Conservation (phyloP, 1,140 invertebrate genomes). For the Drosophila funebris region DNA sequence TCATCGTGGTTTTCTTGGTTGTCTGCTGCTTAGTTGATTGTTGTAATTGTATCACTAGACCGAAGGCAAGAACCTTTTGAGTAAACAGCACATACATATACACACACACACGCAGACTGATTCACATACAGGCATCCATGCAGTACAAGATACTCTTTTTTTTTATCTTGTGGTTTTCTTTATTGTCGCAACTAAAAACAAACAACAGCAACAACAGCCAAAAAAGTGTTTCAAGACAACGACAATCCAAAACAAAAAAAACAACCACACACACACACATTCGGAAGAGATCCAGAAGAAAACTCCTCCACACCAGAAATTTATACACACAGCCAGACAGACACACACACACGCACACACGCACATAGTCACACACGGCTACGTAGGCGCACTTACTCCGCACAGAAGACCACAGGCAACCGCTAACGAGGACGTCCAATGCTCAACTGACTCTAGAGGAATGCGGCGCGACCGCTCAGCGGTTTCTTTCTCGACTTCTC, state of each 20-base stretch:
- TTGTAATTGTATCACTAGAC: constrained; percentile 71
- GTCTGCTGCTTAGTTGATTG: constrained; percentile 37
- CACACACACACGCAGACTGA: not conserved
- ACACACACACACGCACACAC: constrained; percentile 8
- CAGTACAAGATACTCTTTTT: constrained; percentile 57
- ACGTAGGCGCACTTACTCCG: constrained; percentile 63
- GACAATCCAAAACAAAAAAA: constrained; percentile 12
- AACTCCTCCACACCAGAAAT: constrained; percentile 51
- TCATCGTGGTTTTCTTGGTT: constrained; percentile 23
- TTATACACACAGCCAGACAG: constrained; percentile 8
- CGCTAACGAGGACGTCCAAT: constrained; percentile 82
- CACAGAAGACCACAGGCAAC: constrained; percentile 74
- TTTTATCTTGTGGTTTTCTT: constrained; percentile 67
- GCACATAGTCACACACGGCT: constrained; percentile 7
- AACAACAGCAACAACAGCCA: constrained; percentile 34
- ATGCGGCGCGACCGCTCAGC: constrained; percentile 44
- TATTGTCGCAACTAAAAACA: constrained; percentile 28
- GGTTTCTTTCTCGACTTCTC: constrained; percentile 15
- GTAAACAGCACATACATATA: constrained; percentile 51
- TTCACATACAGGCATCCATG: constrained; percentile 9
- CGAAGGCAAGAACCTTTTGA: constrained; percentile 75
- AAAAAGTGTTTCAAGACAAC: constrained; percentile 13
- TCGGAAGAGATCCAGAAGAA: constrained; percentile 53
- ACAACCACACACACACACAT: too few relatives aligned
- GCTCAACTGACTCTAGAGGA: constrained; percentile 75